These are phyloP conservation scores for Nysson spinosus DNA, from an alignment of 2,888 invertebrate species.

Conservation along the genomic window DNA sequence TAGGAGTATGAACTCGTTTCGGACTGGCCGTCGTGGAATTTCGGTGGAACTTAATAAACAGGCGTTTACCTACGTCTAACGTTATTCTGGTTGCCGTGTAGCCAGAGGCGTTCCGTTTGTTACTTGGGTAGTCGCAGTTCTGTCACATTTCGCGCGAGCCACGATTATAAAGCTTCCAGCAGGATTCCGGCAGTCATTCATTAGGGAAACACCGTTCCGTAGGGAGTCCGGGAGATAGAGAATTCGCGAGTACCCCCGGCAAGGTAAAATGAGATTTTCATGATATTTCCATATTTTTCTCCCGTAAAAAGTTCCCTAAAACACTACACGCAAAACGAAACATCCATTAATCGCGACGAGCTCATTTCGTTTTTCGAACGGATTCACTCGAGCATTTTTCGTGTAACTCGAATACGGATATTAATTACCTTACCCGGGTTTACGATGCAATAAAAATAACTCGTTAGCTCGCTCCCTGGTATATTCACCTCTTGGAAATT, in stretches of 20 bases:
- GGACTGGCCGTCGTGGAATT: constrained; percentile 28
- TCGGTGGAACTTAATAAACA: constrained; percentile 51
- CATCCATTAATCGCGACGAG: not conserved
- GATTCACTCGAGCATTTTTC: not conserved
- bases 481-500: too few relatives aligned
- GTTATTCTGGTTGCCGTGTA: constrained; percentile 40
- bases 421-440: constrained; percentile 14
- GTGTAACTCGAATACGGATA: constrained; percentile 15
- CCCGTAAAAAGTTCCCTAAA: constrained; percentile 3
- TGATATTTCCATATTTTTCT: constrained; percentile 45
- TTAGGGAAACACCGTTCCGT: constrained; percentile 28
- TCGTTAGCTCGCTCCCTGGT: too few relatives aligned
- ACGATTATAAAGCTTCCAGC: constrained; percentile 50
- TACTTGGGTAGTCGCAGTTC: constrained; percentile 2
- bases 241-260: constrained; percentile 26
- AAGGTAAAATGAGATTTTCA: constrained; percentile 40
- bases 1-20: constrained; percentile 40
- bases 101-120: constrained; percentile 33
- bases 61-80: constrained; percentile 48
- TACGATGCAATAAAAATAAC: not conserved
- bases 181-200: constrained; percentile 47
- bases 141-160: constrained; percentile 42
- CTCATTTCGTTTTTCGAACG: not conserved
- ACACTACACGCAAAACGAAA: not conserved
- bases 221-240: constrained; percentile 19